phyloP scores from a whole-genome alignment of 2,113 vertebrate genomes.

The Megaceryle maxima region DNA sequence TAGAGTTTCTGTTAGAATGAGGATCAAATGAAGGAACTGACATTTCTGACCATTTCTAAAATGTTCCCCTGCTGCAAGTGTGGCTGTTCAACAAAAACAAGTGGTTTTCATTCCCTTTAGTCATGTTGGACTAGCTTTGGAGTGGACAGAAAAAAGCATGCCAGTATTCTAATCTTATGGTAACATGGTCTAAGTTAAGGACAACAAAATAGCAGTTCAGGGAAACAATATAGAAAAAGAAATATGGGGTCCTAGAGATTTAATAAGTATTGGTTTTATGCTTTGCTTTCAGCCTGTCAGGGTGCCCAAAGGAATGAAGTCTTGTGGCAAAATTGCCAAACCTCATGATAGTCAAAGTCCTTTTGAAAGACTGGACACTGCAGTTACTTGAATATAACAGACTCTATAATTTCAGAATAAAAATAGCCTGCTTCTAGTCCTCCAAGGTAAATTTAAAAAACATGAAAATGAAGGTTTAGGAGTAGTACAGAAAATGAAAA shows the following conservation, averaged over 20 bases:
- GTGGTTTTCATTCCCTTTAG: neutral
- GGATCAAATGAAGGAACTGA: neutral
- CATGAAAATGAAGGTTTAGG: neutral
- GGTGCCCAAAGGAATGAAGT: neutral
- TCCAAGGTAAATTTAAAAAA: constrained; percentile 1
- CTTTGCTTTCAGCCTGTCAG: neutral
- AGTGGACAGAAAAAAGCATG: neutral
- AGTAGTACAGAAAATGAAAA: neutral
- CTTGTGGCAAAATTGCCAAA: constrained; percentile 9
- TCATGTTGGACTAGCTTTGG: neutral
- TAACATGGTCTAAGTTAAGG: neutral
- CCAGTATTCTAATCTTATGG: neutral
- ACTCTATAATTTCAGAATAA: constrained; percentile 32
- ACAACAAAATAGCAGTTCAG: neutral
- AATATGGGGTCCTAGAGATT: neutral
- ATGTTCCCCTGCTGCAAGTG: neutral
- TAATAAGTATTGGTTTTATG: constrained; percentile 6
- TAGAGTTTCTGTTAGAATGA: neutral
- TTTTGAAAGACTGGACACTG: constrained; percentile 1
- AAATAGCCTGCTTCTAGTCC: neutral
- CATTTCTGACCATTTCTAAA: neutral
- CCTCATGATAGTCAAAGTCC: neutral
- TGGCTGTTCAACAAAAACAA: neutral
- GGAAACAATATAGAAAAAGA: neutral
- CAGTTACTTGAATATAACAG: neutral